A percentile compares a stretch with the other conserved stretches of the same genome.
Evolutionary conservation across 2,113 vertebrate genomes (phyloP).

Genomic region (Pionites leucogaster): DNA sequence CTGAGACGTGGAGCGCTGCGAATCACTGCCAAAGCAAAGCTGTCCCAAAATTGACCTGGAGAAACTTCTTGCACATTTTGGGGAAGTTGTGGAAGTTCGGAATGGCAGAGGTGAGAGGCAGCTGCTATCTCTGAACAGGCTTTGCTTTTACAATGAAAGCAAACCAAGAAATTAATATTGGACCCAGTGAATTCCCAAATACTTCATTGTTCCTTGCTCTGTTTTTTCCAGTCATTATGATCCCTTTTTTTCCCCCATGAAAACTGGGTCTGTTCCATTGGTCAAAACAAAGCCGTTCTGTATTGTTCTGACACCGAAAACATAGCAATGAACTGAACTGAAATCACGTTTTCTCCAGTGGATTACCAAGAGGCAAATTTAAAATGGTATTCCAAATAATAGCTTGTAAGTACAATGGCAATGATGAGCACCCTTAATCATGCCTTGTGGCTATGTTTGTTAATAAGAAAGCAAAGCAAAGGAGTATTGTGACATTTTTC

Average conservation of each 20-base stretch:
- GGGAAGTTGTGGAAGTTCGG: not conserved
- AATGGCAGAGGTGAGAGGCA: not conserved
- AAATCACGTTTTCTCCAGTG: not conserved
- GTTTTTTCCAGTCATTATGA: not conserved
- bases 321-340: not conserved
- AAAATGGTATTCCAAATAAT: not conserved
- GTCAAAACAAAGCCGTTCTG: not conserved
- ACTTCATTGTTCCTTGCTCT: not conserved
- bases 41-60: conserved; percentile 3
- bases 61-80: not conserved
- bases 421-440: conserved; percentile 10
- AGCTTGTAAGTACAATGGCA: not conserved
- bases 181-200: not conserved
- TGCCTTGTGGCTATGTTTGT: conserved; percentile 4
- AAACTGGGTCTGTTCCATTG: not conserved
- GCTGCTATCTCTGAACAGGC: not conserved
- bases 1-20: not conserved
- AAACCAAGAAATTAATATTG: not conserved
- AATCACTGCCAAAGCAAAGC: not conserved
- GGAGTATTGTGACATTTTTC: not conserved
- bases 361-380: not conserved
- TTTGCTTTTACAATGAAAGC: not conserved
- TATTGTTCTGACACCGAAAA: not conserved
- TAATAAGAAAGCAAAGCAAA: not conserved
- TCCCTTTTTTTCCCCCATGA: not conserved